Evolutionary conservation across 2,888 invertebrate genomes (phyloP).

Genomic region (Cenopis cana): DNA sequence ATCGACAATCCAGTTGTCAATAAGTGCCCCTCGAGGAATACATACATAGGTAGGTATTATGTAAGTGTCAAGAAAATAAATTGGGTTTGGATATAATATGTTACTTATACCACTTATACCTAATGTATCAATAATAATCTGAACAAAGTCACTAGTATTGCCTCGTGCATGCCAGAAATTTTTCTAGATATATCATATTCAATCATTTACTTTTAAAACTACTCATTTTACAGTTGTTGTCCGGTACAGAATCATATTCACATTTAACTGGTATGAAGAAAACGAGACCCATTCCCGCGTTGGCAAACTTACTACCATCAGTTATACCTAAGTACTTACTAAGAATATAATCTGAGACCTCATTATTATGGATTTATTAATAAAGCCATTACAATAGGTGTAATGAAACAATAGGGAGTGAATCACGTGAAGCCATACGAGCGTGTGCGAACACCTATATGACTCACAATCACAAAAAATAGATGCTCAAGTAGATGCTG

Average conservation of each 20-base stretch:
- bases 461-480: conserved; percentile 35
- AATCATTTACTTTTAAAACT: conserved; percentile 6
- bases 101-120: too few relatives aligned
- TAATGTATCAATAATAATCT: too few relatives aligned
- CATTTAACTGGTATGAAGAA: conserved; percentile 16
- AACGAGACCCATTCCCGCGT: background rate
- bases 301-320: too few relatives aligned
- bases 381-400: conserved; percentile 24
- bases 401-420: conserved; percentile 39
- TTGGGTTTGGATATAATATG: too few relatives aligned
- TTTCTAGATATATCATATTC: background rate
- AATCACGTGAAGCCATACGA: conserved; percentile 40
- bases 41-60: too few relatives aligned
- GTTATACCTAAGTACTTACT: too few relatives aligned
- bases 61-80: too few relatives aligned
- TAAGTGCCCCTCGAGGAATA: too few relatives aligned
- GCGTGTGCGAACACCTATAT: conserved; percentile 12
- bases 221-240: background rate
- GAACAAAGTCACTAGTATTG: too few relatives aligned
- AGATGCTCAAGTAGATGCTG: background rate
- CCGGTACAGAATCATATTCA: conserved; percentile 15
- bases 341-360: conserved; percentile 27
- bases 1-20: too few relatives aligned
- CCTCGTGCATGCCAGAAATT: too few relatives aligned
- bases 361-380: conserved; percentile 32